Conservation (phyloP, 2,113 vertebrate genomes). For the Pelobates fuscus region DNA sequence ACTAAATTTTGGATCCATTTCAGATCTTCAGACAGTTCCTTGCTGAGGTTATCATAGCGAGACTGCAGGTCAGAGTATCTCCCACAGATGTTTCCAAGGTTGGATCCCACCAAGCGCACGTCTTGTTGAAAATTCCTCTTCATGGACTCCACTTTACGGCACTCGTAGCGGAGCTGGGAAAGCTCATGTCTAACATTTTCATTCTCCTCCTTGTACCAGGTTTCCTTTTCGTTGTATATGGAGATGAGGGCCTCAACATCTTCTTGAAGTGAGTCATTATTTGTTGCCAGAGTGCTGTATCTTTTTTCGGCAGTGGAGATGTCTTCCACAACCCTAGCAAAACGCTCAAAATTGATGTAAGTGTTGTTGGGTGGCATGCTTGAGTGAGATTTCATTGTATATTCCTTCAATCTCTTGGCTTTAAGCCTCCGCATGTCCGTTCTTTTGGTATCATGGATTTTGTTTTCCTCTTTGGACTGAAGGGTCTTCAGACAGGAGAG, state of each 20-base stretch:
- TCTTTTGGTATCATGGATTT: constrained; percentile 63
- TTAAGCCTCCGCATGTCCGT: constrained; percentile 74
- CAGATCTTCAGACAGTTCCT: constrained; percentile 79
- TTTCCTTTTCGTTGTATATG: constrained; percentile 83
- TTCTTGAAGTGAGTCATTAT: constrained; percentile 71
- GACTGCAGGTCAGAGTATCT: constrained; percentile 71
- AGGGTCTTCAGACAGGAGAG: constrained; percentile 77
- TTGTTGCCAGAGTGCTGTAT: constrained; percentile 62
- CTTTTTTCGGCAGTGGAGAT: constrained; percentile 64
- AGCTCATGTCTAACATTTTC: constrained; percentile 74
- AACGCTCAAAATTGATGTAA: constrained; percentile 83
- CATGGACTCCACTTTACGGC: constrained; percentile 74
- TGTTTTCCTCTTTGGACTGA: constrained; percentile 67
- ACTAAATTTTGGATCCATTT: constrained; percentile 79
- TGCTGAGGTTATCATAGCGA: constrained; percentile 73
- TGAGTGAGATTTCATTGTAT: constrained; percentile 83
- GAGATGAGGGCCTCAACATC: constrained; percentile 82
- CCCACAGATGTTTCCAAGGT: constrained; percentile 61
- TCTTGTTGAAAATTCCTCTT: constrained; percentile 78
- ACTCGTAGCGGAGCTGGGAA: constrained; percentile 80
- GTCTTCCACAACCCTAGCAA: constrained; percentile 76
- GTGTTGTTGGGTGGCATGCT: constrained; percentile 87
- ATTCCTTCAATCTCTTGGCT: constrained; percentile 83
- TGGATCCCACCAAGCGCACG: constrained; percentile 61
- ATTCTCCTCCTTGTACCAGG: constrained; percentile 83